These are phyloP conservation scores for Enteromius afrohamiltoni DNA, from an alignment of 2,797 vertebrate genomes.

Conservation along the genomic window DNA sequence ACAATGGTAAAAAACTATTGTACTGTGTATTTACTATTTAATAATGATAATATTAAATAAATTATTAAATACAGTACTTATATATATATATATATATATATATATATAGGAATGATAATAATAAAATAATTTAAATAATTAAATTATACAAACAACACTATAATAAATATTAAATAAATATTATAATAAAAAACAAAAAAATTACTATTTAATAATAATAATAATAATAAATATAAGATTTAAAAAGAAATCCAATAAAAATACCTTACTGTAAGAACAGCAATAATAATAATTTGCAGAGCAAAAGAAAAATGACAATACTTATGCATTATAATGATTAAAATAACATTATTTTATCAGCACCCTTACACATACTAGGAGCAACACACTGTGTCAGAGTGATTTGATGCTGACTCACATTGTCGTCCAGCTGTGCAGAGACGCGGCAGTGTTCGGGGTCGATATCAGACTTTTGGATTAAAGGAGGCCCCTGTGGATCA, in stretches of 20 bases:
- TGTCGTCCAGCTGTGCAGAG: constrained; percentile 95
- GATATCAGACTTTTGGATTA: constrained; percentile 89
- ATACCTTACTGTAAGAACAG: background rate
- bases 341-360: background rate
- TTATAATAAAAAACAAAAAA: background rate
- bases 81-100: no score
- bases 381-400: background rate
- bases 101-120: no score
- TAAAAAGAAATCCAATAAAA: background rate
- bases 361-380: background rate
- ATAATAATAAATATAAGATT: background rate
- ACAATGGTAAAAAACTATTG: background rate
- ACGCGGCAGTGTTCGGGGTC: constrained; percentile 95
- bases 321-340: background rate
- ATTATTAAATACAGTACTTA: no score
- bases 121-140: background rate
- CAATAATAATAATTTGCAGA: background rate
- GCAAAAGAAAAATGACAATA: background rate
- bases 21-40: background rate
- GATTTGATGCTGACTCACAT: constrained; percentile 79
- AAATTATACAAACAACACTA: background rate
- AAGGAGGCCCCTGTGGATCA: constrained; percentile 72
- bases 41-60: no score
- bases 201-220: background rate
- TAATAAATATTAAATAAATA: no score